Percentiles rank a stretch among this genome's conserved stretches.
Conservation (phyloP, 2,888 invertebrate genomes). For the Caenorhabditis sinica region DNA sequence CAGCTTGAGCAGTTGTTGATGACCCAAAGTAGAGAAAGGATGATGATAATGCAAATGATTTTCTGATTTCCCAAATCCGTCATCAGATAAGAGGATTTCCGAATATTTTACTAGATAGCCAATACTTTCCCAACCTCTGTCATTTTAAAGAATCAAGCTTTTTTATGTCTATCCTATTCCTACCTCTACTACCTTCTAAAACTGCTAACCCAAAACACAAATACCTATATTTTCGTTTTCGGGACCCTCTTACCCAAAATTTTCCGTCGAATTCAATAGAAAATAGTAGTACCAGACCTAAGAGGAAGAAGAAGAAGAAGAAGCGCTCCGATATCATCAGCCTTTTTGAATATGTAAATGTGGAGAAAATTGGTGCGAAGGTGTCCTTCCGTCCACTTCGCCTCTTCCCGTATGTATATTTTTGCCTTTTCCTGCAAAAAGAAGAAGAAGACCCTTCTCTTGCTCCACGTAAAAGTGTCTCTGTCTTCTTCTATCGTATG, state of each 20-base stretch:
- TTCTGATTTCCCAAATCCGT: neutral
- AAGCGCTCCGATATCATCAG: constrained; percentile 29
- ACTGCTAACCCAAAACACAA: constrained; percentile 13
- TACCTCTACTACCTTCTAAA: too few species aligned
- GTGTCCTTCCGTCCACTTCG: constrained; percentile 12
- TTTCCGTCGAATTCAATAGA: constrained; percentile 11
- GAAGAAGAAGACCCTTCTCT: neutral
- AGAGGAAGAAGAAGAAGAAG: constrained; percentile 11
- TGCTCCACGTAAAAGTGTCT: constrained; percentile 20
- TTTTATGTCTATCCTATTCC: too few species aligned
- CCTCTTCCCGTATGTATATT: constrained; percentile 3
- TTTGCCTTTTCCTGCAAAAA: constrained; percentile 8
- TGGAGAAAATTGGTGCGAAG: neutral
- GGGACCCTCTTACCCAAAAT: neutral
- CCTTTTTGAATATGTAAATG: constrained; percentile 53
- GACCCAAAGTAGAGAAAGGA: too few species aligned
- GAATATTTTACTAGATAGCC: too few species aligned
- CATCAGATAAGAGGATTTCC: neutral
- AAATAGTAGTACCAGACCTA: constrained; percentile 22
- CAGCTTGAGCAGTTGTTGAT: too few species aligned
- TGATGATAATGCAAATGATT: neutral
- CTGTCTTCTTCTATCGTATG: constrained; percentile 28
- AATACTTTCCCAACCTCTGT: too few species aligned
- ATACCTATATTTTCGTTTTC: neutral
- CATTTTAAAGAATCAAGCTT: too few species aligned